Evolutionary conservation across 2,113 vertebrate genomes (phyloP).

Genomic region (Poecile atricapillus): DNA sequence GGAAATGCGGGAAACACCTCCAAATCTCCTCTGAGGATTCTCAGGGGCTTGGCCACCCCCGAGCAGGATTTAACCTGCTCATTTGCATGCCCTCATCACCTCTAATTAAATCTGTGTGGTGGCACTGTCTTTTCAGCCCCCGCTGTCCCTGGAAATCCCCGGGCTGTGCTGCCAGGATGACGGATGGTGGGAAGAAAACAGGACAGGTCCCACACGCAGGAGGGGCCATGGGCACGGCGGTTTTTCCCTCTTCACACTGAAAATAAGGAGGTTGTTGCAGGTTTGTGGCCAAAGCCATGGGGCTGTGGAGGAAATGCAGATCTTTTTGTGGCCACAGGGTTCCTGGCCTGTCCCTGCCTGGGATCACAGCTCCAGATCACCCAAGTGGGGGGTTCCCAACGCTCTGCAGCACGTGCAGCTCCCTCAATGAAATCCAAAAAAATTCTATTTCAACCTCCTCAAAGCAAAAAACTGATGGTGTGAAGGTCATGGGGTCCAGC

Average conservation of each 20-base stretch:
- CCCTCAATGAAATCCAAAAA: not conserved
- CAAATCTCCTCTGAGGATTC: not conserved
- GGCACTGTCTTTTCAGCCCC: not conserved
- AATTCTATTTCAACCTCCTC: not conserved
- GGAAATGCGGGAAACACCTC: not conserved
- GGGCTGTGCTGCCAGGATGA: not conserved
- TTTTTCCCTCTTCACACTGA: not conserved
- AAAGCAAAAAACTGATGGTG: fast-evolving
- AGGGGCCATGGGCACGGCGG: not conserved
- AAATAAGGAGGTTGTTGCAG: not conserved
- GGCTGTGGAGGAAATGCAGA: not conserved
- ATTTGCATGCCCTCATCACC: not conserved
- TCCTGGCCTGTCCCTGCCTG: not conserved
- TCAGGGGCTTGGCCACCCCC: not conserved
- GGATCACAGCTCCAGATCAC: not conserved
- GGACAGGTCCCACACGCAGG: not conserved
- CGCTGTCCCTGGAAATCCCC: not conserved
- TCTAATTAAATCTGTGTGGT: not conserved
- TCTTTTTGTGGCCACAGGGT: fast-evolving
- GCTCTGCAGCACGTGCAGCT: not conserved
- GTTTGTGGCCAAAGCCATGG: not conserved
- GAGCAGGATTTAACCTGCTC: not conserved
- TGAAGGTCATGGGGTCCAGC: not conserved
- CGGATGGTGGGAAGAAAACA: not conserved
- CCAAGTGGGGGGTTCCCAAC: fast-evolving